Conservation (phyloP, 2,888 invertebrate species). For the Dasypolia templi region DNA sequence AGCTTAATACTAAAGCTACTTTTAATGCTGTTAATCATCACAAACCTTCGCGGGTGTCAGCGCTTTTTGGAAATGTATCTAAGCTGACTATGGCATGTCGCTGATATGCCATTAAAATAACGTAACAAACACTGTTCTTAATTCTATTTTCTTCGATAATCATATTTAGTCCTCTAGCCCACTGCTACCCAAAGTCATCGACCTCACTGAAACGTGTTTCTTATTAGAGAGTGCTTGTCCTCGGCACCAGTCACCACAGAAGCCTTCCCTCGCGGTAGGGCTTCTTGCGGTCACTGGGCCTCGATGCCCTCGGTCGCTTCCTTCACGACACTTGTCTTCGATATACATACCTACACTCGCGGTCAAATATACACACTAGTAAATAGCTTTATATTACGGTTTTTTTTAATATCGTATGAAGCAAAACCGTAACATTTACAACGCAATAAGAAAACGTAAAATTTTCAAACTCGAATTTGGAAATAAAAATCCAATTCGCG, state of each 20-base stretch:
- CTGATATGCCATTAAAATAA: neutral
- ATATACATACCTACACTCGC: no score
- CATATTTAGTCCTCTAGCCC: slow-evolving; percentile 25
- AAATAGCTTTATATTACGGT: no score
- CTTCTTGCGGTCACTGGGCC: slow-evolving; percentile 85
- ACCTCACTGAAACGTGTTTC: slow-evolving; percentile 67
- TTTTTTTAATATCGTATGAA: neutral
- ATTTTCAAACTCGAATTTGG: neutral
- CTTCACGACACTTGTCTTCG: slow-evolving; percentile 76
- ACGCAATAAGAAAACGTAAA: neutral
- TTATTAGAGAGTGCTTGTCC: slow-evolving; percentile 72
- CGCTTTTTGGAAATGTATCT: neutral
- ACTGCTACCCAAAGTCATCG: slow-evolving; percentile 61
- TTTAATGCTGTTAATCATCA: neutral
- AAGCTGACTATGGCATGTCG: neutral
- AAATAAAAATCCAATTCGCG: neutral
- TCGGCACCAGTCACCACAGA: slow-evolving; percentile 70
- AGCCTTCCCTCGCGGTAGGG: slow-evolving; percentile 75
- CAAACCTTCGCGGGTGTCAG: no score
- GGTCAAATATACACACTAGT: no score
- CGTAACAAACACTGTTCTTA: neutral
- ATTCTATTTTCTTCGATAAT: slow-evolving; percentile 36
- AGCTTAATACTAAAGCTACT: neutral
- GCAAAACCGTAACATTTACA: neutral
- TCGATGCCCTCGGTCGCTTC: slow-evolving; percentile 78